These are phyloP conservation scores for Charanyca ferruginea DNA, from an alignment of 2,888 invertebrate genomes.

Conservation along the genomic window DNA sequence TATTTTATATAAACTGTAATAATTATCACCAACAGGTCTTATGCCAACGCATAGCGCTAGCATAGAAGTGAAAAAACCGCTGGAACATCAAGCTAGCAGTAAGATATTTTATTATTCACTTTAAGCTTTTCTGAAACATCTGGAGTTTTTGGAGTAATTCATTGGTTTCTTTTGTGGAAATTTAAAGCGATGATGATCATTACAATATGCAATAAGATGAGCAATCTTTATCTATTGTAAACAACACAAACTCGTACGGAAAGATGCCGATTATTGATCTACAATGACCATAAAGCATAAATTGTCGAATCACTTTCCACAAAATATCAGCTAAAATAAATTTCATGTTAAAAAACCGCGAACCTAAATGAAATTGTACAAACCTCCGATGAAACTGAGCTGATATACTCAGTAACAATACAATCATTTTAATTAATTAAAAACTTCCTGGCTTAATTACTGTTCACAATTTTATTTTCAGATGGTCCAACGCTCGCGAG, in stretches of 20 bases:
- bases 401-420: constrained; percentile 25
- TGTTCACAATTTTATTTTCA: constrained; percentile 62
- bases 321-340: constrained; percentile 10
- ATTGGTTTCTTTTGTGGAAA: too few species aligned
- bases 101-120: constrained; percentile 55
- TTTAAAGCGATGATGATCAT: too few species aligned
- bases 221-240: too few species aligned
- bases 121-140: too few species aligned
- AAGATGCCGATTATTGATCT: too few species aligned
- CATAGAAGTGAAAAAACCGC: constrained; percentile 82
- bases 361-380: constrained; percentile 22
- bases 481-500: constrained; percentile 57
- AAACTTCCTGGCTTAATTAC: constrained; percentile 40
- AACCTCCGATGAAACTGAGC: constrained; percentile 17
- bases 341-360: constrained; percentile 19
- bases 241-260: too few species aligned
- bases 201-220: too few species aligned
- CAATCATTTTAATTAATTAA: constrained; percentile 41
- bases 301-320: background rate
- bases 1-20: constrained; percentile 39
- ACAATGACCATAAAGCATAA: background rate
- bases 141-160: too few species aligned
- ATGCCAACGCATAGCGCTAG: constrained; percentile 84
- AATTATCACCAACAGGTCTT: constrained; percentile 74
- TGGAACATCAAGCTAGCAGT: constrained; percentile 82